Percentiles rank a stretch among this genome's conserved stretches.
phyloP scores from a whole-genome alignment of 2,797 vertebrate species.

The Periophthalmus magnuspinnatus region DNA sequence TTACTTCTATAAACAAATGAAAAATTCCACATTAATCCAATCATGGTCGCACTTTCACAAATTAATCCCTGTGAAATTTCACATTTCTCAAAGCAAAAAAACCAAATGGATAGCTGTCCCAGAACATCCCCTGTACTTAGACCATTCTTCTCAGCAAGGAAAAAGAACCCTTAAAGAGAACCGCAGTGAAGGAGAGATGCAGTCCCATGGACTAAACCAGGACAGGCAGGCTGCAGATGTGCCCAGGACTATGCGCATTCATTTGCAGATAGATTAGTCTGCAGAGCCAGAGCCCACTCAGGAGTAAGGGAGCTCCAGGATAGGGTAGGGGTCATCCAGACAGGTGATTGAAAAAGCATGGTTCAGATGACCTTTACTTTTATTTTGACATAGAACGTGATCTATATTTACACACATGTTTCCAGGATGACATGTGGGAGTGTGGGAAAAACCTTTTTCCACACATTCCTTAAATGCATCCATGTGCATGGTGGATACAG shows the following conservation, averaged over 20 bases:
- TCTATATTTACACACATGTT: background rate
- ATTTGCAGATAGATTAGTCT: too few species aligned
- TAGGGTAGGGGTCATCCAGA: too few species aligned
- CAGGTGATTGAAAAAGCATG: background rate
- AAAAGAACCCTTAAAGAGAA: too few species aligned
- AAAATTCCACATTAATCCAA: conserved; percentile 7
- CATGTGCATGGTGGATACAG: background rate
- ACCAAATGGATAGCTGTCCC: too few species aligned
- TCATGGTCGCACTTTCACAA: conserved; percentile 3
- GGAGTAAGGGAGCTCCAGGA: too few species aligned
- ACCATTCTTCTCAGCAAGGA: too few species aligned
- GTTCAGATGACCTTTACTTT: background rate
- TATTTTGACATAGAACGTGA: background rate
- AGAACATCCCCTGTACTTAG: too few species aligned
- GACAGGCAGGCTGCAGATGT: too few species aligned
- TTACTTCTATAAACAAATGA: conserved; percentile 11
- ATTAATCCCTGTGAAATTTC: background rate
- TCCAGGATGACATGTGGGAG: background rate
- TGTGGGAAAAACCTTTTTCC: background rate
- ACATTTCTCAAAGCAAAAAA: background rate
- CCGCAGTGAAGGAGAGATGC: too few species aligned
- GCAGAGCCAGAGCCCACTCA: too few species aligned
- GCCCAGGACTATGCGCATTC: too few species aligned
- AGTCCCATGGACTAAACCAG: too few species aligned
- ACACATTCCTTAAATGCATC: background rate